Evolutionary conservation across 2,888 invertebrate species (phyloP).

Genomic region (Calameuta idolon): DNA sequence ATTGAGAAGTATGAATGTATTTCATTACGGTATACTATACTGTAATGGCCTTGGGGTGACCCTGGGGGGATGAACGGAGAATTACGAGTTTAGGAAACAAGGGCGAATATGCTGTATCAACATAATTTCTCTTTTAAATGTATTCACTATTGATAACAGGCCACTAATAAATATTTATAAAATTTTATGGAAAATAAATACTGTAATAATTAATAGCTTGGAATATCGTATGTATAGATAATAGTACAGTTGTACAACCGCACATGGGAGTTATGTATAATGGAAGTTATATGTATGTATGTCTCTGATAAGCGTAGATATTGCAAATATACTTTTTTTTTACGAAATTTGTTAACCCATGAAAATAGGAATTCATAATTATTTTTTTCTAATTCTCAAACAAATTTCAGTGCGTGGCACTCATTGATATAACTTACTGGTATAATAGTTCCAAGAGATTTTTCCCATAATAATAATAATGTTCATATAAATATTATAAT

Average conservation of each 20-base stretch:
- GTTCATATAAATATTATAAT: background rate
- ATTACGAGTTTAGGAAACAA: background rate
- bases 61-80: background rate
- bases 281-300: background rate
- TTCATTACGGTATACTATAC: background rate
- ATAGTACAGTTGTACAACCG: background rate
- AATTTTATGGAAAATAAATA: background rate
- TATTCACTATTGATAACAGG: background rate
- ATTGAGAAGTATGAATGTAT: background rate
- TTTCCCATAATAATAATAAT: background rate
- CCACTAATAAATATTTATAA: slow-evolving; percentile 2
- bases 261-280: background rate
- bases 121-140: background rate
- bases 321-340: background rate
- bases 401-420: background rate
- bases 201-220: background rate
- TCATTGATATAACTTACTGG: background rate
- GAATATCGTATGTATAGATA: background rate
- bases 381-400: background rate
- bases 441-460: background rate
- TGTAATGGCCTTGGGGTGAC: background rate
- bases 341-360: background rate
- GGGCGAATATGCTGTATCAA: background rate
- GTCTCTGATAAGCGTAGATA: background rate
- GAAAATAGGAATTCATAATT: background rate